A percentile compares a stretch with the other conserved stretches of the same genome.
Conservation (phyloP, 2,888 invertebrate species). For the Fabriciana adippe region DNA sequence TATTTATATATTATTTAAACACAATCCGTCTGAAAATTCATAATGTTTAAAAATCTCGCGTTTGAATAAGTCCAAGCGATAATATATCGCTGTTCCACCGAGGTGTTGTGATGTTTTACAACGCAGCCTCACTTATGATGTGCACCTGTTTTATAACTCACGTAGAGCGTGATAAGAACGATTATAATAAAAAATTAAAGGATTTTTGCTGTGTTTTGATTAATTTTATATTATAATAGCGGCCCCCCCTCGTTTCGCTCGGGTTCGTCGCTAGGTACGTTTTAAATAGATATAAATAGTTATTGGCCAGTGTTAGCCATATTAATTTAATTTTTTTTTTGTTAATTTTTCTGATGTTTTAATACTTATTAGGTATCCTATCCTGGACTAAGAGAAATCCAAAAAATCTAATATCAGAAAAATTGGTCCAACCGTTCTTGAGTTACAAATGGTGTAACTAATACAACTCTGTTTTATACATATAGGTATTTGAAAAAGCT, state of each 20-base stretch:
- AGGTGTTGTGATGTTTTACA: constrained; percentile 13
- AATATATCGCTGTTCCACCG: constrained; percentile 23
- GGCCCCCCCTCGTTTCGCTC: too few species aligned
- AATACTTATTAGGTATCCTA: too few species aligned
- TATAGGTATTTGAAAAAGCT: not conserved
- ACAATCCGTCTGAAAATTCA: constrained; percentile 4
- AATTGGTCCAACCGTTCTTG: too few species aligned
- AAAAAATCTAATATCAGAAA: too few species aligned
- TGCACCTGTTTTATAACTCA: constrained; percentile 16
- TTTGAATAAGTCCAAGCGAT: constrained; percentile 23
- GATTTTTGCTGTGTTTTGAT: not conserved
- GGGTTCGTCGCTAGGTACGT: too few species aligned
- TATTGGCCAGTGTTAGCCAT: too few species aligned
- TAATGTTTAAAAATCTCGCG: constrained; percentile 20
- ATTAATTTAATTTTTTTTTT: too few species aligned
- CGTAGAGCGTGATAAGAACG: constrained; percentile 13
- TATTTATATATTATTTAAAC: not conserved
- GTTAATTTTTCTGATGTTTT: too few species aligned
- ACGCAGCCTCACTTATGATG: constrained; percentile 14
- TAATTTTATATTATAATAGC: not conserved
- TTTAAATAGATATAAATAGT: too few species aligned
- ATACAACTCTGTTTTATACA: too few species aligned
- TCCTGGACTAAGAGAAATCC: too few species aligned
- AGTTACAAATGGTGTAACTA: too few species aligned
- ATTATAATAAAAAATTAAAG: not conserved